Evolutionary conservation across 2,888 invertebrate genomes (phyloP), one percentile per base, ranked within the genome.

Genomic region (Standfussiana lucernea): DNA sequence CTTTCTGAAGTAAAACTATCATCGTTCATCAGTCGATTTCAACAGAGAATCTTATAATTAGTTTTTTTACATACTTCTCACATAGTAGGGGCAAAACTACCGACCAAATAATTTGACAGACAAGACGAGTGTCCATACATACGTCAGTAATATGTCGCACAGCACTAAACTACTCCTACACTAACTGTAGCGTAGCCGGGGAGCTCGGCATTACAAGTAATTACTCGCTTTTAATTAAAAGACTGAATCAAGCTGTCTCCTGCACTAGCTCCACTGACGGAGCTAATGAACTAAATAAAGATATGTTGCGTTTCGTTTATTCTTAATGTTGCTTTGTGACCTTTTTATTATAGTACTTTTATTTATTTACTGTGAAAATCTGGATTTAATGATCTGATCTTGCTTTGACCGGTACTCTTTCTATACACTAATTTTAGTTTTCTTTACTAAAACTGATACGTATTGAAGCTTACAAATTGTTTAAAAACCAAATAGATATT

Each of bases 191-290:
- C 59, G 37, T 65, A 70, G 80, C 77, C 56, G 24, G 56, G 79
- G 76, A 83, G 87, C 83, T 79, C 66, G 70, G 45, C 61, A 76
- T 84, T 87, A 86, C 84, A 81, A 84, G 86, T 86, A 82, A 88
- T 88, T 88, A 87, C 87, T 82, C 64, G 87, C 69, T 83, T 88
- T 88, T 88, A 88, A 88, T 88, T 87, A 88, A 86, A 84, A 78
- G 80, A 76, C 77, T 86, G 82, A 88, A 84, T 88, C 82, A 84
- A 78, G 87, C 80, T 82, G 86, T 80, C 82, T 87, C 75, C 61
- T 75, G 72, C 86, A 87, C 87, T 82, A 82, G 75, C 70, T 72
- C 74, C 35, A 62, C 77, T 73, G 75, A 78, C 62, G 84, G 72
- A 75, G 75, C 77, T 75, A 78, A 83, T 82, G 82, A 83, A 85